These are phyloP conservation scores for Xestia sexstrigata DNA, from an alignment of 2,888 invertebrate genomes.

Conservation along the genomic window DNA sequence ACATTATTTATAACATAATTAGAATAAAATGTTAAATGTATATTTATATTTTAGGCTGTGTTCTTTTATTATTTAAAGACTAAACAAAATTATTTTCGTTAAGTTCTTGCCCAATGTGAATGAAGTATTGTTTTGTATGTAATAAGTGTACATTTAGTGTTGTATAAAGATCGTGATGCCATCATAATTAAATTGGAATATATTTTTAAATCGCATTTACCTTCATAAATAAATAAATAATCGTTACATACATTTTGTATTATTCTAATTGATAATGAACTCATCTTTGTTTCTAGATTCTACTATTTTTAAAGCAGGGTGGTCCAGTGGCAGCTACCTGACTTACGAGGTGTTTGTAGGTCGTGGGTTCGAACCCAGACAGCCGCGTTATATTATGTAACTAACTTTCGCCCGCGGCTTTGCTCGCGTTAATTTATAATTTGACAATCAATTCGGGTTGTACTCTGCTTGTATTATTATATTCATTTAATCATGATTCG, in stretches of 20 bases:
- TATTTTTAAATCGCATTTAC: constrained; percentile 88
- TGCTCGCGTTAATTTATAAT: no score
- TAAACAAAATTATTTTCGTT: constrained; percentile 69
- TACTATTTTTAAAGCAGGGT: background rate
- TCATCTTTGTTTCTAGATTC: constrained; percentile 1
- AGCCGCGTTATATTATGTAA: background rate
- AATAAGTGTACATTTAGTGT: constrained; percentile 84
- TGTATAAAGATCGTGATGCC: constrained; percentile 86
- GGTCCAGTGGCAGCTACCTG: background rate
- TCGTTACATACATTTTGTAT: constrained; percentile 76
- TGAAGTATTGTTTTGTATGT: constrained; percentile 78
- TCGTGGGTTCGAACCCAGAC: background rate
- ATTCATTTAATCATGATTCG: no score
- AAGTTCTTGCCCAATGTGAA: constrained; percentile 81
- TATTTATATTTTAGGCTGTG: constrained; percentile 65
- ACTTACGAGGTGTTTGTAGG: no score
- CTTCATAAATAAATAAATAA: constrained; percentile 83
- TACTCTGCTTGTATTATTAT: no score
- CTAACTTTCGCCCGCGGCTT: no score
- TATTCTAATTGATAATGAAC: constrained; percentile 18
- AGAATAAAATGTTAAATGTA: constrained; percentile 47
- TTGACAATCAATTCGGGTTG: no score
- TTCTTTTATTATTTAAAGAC: constrained; percentile 56
- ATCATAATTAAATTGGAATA: constrained; percentile 82
- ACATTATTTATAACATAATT: constrained; percentile 28